phyloP scores from a whole-genome alignment of 2,797 vertebrate genomes.

The Neostethus bicornis region DNA sequence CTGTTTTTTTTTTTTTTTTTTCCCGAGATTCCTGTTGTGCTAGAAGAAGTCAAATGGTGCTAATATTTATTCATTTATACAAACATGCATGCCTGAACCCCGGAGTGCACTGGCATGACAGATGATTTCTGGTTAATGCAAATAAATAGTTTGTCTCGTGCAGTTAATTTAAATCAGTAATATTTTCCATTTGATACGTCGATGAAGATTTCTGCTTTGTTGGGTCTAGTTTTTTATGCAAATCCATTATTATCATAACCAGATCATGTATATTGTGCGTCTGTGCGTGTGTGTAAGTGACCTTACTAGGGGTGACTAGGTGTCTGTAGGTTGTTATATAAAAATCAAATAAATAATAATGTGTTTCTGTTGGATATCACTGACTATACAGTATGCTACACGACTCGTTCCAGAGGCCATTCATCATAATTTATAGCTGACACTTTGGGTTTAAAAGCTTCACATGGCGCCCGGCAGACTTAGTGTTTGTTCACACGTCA shows the following conservation, averaged over 20 bases:
- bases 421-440: constrained; percentile 11
- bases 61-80: neutral
- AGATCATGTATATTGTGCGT: too few species aligned
- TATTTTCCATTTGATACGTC: neutral
- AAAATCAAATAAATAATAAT: neutral
- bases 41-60: neutral
- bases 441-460: constrained; percentile 29
- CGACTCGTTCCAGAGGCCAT: constrained; percentile 16
- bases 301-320: constrained; percentile 9
- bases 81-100: too few species aligned
- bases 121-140: neutral
- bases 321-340: neutral
- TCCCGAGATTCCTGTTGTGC: neutral
- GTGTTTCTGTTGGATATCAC: constrained; percentile 2
- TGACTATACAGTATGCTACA: constrained; percentile 7
- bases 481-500: constrained; percentile 34
- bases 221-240: too few species aligned
- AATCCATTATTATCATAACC: neutral
- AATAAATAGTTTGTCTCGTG: neutral
- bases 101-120: too few species aligned
- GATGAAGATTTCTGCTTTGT: neutral
- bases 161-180: neutral
- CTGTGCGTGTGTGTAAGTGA: neutral
- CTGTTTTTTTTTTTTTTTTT: too few species aligned
- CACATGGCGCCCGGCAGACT: constrained; percentile 15